phyloP scores from a whole-genome alignment of 2,113 vertebrate genomes.

The Camelus dromedarius region DNA sequence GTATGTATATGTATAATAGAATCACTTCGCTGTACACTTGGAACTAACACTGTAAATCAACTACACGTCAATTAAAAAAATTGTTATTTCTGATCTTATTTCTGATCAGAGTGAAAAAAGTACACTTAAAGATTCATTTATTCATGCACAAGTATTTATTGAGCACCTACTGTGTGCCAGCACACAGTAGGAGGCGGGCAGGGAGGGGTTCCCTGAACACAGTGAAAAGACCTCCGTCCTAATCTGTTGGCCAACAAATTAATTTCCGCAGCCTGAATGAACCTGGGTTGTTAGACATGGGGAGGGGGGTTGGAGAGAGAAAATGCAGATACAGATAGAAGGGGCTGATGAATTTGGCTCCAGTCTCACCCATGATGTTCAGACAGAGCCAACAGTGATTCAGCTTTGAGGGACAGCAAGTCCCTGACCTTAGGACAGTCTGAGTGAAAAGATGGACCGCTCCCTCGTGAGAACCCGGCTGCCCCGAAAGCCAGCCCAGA shows the following conservation, averaged over 20 bases:
- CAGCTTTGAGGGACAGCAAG: not conserved
- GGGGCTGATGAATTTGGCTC: not conserved
- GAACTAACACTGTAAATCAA: too few species aligned
- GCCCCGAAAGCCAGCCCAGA: fast-evolving
- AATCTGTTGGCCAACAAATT: not conserved
- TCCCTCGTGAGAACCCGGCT: fast-evolving
- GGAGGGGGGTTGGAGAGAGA: not conserved
- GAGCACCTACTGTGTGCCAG: not conserved
- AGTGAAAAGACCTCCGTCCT: not conserved
- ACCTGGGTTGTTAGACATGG: not conserved
- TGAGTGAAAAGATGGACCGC: not conserved
- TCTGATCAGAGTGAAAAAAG: not conserved
- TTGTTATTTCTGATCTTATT: too few species aligned
- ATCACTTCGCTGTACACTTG: too few species aligned
- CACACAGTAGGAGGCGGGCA: too few species aligned
- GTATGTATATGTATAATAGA: too few species aligned
- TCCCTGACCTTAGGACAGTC: not conserved
- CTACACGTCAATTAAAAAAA: too few species aligned
- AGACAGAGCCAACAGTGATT: not conserved
- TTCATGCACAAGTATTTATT: not conserved
- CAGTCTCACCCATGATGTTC: not conserved
- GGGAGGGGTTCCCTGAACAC: not conserved
- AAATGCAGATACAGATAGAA: not conserved
- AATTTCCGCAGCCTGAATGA: not conserved
- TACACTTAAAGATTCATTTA: not conserved